phyloP scores from a whole-genome alignment of 2,113 vertebrate genomes.

The Oxyruncus cristatus region DNA sequence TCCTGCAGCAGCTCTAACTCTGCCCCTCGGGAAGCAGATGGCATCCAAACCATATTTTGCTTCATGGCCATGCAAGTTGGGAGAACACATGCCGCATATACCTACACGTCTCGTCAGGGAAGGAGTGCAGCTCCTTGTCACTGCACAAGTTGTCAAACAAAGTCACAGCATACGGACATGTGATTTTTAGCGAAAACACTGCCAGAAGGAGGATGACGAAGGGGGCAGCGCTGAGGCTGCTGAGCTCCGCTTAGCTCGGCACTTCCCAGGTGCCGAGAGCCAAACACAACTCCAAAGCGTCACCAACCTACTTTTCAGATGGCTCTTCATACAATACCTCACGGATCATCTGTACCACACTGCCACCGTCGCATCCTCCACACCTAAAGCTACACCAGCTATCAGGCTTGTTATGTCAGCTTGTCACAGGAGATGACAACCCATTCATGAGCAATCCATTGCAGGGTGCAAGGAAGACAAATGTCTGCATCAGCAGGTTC shows the following conservation, averaged over 20 bases:
- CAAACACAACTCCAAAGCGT: neutral
- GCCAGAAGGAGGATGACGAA: neutral
- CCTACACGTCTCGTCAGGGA: neutral
- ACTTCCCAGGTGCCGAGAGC: neutral
- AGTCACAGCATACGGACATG: neutral
- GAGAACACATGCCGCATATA: neutral
- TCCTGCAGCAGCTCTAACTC: neutral
- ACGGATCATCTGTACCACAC: neutral
- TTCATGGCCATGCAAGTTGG: neutral
- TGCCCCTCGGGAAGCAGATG: neutral
- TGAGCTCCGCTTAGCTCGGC: neutral
- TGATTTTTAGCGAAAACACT: neutral
- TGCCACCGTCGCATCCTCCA: neutral
- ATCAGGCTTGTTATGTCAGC: neutral
- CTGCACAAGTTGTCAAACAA: slow-evolving; percentile 1
- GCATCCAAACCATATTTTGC: neutral
- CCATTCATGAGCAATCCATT: neutral
- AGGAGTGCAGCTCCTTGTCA: neutral
- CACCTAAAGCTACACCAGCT: neutral
- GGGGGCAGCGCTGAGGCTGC: neutral
- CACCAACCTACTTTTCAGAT: neutral
- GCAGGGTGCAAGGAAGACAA: neutral
- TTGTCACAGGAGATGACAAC: neutral
- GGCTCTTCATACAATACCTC: neutral
- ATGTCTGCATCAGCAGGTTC: neutral